Conservation (phyloP, 2,113 vertebrate genomes). For the Daubentonia madagascariensis region DNA sequence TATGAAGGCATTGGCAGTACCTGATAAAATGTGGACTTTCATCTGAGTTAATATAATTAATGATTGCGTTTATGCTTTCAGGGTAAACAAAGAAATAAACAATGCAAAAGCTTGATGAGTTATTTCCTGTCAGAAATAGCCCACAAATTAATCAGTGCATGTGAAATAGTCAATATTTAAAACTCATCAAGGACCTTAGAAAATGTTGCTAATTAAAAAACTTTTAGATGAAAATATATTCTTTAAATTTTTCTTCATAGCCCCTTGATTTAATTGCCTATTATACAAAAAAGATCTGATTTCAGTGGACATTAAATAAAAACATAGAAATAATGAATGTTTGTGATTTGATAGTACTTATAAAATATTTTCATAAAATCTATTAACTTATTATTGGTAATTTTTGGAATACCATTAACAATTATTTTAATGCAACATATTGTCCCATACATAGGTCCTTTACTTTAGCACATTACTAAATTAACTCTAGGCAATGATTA, state of each 20-base stretch:
- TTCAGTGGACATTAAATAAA: neutral
- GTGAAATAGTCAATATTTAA: neutral
- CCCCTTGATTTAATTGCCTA: neutral
- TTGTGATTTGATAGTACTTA: neutral
- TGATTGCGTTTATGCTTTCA: neutral
- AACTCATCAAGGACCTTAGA: neutral
- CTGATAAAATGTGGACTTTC: neutral
- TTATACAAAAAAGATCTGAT: neutral
- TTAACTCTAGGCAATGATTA: neutral
- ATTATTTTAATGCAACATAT: neutral
- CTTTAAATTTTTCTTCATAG: neutral
- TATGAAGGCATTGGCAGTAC: neutral
- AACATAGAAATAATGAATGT: neutral
- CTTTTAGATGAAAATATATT: neutral
- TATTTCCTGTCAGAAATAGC: neutral
- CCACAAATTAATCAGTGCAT: neutral
- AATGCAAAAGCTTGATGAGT: neutral
- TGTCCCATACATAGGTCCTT: neutral
- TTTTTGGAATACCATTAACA: neutral
- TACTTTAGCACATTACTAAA: neutral
- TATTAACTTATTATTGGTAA: neutral
- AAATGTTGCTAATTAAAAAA: neutral
- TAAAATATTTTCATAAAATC: neutral
- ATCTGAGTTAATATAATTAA: neutral
- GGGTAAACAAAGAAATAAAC: neutral